phyloP scores from a whole-genome alignment of 2,888 invertebrate genomes.

The Melanotus villosus region DNA sequence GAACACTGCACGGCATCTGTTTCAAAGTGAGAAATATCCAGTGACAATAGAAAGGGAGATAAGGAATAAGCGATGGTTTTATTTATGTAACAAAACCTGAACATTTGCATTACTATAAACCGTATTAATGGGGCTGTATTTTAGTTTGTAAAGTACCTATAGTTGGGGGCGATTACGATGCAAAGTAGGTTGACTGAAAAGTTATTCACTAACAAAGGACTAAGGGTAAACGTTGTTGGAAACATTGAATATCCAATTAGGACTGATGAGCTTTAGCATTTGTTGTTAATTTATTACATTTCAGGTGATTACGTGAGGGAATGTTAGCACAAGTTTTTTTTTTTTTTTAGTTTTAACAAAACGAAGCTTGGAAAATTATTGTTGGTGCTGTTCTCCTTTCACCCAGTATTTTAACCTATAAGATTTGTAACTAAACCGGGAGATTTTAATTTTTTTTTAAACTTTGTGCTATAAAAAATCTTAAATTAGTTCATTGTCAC shows the following conservation, averaged over 20 bases:
- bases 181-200: slow-evolving; percentile 13
- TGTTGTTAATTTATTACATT: slow-evolving; percentile 12
- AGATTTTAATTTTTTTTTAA: too few relatives aligned
- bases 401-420: too few relatives aligned
- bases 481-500: too few relatives aligned
- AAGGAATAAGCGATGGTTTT: slow-evolving; percentile 11
- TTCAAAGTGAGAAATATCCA: slow-evolving; percentile 6
- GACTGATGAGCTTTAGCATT: background rate
- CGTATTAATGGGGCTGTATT: slow-evolving; percentile 6
- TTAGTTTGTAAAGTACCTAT: slow-evolving; percentile 12
- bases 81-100: slow-evolving; percentile 13
- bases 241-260: slow-evolving; percentile 13
- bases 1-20: slow-evolving; percentile 10
- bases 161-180: slow-evolving; percentile 16
- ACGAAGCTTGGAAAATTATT: too few relatives aligned
- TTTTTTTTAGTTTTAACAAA: too few relatives aligned
- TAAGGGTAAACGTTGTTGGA: background rate
- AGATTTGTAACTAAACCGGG: too few relatives aligned
- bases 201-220: slow-evolving; percentile 11
- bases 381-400: too few relatives aligned
- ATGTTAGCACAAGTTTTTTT: too few relatives aligned
- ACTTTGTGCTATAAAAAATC: too few relatives aligned
- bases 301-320: background rate
- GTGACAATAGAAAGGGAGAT: slow-evolving; percentile 15
- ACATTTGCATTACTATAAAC: slow-evolving; percentile 16